phyloP scores from a whole-genome alignment of 2,113 vertebrate genomes.

The Diadophis punctatus region DNA sequence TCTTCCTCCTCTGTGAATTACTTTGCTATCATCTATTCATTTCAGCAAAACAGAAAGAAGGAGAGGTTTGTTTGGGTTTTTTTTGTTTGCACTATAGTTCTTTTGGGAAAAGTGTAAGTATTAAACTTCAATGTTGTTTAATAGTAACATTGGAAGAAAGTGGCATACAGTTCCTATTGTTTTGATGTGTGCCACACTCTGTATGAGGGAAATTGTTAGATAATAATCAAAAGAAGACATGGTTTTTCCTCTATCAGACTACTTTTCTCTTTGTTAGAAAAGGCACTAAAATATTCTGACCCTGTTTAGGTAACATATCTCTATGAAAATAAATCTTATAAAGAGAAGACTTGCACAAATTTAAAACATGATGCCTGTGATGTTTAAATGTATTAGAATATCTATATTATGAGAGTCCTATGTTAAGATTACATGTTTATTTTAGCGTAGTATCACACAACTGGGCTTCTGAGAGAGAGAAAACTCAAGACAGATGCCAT shows the following conservation, averaged over 20 bases:
- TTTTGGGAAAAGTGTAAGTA: not conserved
- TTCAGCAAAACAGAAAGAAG: not conserved
- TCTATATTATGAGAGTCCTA: not conserved
- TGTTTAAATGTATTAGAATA: not conserved
- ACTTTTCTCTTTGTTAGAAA: not conserved
- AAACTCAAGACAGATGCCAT: not conserved
- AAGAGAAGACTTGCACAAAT: not conserved
- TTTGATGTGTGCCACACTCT: not conserved
- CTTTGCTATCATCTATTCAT: not conserved
- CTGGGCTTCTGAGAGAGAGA: not conserved
- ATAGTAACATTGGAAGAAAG: not conserved
- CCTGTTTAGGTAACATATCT: not conserved
- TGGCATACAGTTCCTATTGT: not conserved
- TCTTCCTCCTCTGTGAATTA: not conserved
- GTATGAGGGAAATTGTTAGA: not conserved
- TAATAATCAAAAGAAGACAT: not conserved
- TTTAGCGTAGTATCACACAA: not conserved
- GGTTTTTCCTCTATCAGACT: not conserved
- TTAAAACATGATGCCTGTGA: not conserved
- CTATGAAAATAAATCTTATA: not conserved
- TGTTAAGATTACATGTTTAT: not conserved
- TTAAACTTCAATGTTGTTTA: not conserved
- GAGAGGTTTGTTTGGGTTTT: too few species aligned
- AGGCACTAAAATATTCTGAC: not conserved
- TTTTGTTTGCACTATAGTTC: not conserved